Evolutionary conservation across 2,797 vertebrate species (phyloP).

Genomic region (Coregonus ussuriensis): DNA sequence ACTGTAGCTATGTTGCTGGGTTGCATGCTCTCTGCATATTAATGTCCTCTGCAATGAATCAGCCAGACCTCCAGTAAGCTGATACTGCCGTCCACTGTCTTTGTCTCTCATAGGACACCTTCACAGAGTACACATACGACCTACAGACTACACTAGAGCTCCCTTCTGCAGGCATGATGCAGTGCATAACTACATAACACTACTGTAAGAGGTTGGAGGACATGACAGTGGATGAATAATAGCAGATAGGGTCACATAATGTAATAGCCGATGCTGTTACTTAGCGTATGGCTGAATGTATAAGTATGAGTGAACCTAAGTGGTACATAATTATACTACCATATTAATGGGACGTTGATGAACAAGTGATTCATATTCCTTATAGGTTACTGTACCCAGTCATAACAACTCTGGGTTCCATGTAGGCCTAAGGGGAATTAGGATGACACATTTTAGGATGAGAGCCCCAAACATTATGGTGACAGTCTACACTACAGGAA

Average conservation of each 20-base stretch:
- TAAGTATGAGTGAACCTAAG: not conserved
- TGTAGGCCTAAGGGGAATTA: not conserved
- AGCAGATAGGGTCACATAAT: not conserved
- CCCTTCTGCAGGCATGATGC: not conserved
- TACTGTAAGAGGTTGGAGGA: not conserved
- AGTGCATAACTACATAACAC: not conserved
- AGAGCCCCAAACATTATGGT: not conserved
- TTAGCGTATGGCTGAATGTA: not conserved
- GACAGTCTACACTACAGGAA: not conserved
- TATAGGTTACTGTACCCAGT: not conserved
- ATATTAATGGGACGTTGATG: not conserved
- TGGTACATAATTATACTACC: not conserved
- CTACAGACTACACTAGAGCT: not conserved
- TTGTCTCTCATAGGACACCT: not conserved
- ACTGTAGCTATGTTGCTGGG: slow-evolving; percentile 14
- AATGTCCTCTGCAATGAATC: slow-evolving; percentile 35
- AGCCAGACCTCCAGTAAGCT: slow-evolving; percentile 9
- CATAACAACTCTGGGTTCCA: not conserved
- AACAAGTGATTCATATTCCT: not conserved
- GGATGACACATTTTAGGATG: not conserved
- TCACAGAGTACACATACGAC: not conserved
- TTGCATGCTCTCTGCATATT: slow-evolving; percentile 38
- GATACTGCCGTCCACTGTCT: slow-evolving; percentile 20
- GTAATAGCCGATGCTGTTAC: not conserved
- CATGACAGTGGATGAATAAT: not conserved